phyloP scores from a whole-genome alignment of 2,888 invertebrate species.

The Dioctria linearis region DNA sequence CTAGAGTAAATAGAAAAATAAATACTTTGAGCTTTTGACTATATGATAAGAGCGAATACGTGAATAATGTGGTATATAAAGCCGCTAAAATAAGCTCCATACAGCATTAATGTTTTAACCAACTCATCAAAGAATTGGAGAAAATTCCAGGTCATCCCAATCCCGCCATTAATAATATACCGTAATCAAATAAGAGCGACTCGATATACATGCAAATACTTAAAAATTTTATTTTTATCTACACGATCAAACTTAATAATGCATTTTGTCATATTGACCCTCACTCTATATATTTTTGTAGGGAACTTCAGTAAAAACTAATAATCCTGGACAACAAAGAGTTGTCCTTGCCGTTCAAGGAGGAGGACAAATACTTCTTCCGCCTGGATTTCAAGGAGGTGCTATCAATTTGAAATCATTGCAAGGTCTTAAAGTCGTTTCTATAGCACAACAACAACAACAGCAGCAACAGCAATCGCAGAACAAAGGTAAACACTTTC shows the following conservation, averaged over 20 bases:
- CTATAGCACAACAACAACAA: conserved; percentile 70
- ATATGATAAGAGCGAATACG: too few relatives aligned
- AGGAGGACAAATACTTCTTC: conserved; percentile 75
- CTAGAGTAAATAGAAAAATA: too few relatives aligned
- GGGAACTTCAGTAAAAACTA: conserved; percentile 62
- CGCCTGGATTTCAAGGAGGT: conserved; percentile 76
- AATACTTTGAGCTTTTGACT: too few relatives aligned
- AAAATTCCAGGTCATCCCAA: too few relatives aligned
- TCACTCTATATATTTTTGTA: conserved; percentile 39
- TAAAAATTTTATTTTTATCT: background rate
- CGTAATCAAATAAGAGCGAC: too few relatives aligned
- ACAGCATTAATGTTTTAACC: too few relatives aligned
- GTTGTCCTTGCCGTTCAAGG: conserved; percentile 75
- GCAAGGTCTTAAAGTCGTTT: conserved; percentile 77
- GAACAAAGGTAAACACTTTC: conserved; percentile 58
- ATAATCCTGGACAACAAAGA: conserved; percentile 67
- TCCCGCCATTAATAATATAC: too few relatives aligned
- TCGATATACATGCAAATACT: background rate
- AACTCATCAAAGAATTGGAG: too few relatives aligned
- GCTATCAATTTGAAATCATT: conserved; percentile 76
- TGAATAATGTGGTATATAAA: too few relatives aligned
- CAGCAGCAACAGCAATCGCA: conserved; percentile 56
- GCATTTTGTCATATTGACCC: too few relatives aligned
- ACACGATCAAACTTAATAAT: background rate
- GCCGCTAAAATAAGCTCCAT: too few relatives aligned